These are phyloP conservation scores for Tyria jacobaeae DNA, from an alignment of 2,888 invertebrate genomes.

Conservation along the genomic window DNA sequence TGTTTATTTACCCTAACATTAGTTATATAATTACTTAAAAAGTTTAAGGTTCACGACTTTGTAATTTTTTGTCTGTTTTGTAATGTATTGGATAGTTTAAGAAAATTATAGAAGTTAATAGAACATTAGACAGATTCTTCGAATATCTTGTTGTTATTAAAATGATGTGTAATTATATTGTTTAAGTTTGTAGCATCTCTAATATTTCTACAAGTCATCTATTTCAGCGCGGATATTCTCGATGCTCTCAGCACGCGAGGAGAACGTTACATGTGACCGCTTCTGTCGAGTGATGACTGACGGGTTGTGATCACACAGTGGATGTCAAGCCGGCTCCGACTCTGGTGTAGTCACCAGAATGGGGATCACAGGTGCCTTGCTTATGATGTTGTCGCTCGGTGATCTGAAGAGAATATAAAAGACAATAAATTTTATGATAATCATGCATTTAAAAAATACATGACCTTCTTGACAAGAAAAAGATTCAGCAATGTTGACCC, in stretches of 20 bases:
- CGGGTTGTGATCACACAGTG: conserved; percentile 43
- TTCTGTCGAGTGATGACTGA: conserved; percentile 22
- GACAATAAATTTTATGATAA: not conserved
- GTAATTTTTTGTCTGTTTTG: not conserved
- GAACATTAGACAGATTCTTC: not conserved
- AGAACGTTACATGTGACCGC: conserved; percentile 58
- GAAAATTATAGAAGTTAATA: not conserved
- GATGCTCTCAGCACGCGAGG: conserved; percentile 49
- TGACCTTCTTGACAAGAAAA: not conserved
- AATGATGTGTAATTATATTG: not conserved
- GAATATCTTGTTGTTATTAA: not conserved
- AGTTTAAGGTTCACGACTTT: not conserved
- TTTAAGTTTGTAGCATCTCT: not conserved
- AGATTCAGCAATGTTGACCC: no score
- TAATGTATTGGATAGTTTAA: not conserved
- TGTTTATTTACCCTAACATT: not conserved
- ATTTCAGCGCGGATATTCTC: conserved; percentile 51
- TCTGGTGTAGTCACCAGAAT: conserved; percentile 80
- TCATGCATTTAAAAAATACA: not conserved
- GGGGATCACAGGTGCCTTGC: conserved; percentile 69
- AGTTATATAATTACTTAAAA: not conserved
- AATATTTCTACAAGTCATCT: conserved; percentile 42
- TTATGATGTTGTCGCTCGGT: conserved; percentile 70
- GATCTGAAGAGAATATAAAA: conserved; percentile 61
- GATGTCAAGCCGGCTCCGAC: conserved; percentile 71